phyloP scores from a whole-genome alignment of 2,797 vertebrate genomes.

The Microctenopoma lineatum region DNA sequence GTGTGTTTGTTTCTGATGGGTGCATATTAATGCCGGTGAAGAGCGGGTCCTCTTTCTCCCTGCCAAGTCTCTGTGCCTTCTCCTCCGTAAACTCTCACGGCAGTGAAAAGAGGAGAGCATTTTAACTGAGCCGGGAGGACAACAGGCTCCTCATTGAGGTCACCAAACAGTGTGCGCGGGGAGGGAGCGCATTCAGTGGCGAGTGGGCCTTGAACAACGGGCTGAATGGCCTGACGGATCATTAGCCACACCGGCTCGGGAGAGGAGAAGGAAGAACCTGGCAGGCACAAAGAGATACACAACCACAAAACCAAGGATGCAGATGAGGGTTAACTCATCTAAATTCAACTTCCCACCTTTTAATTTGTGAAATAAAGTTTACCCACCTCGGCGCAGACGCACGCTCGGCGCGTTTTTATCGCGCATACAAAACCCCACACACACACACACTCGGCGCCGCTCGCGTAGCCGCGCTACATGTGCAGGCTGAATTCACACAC shows the following conservation, averaged over 20 bases:
- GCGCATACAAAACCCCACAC: not conserved
- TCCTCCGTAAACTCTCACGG: conserved; percentile 74
- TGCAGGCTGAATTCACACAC: conserved; percentile 16
- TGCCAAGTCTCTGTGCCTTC: conserved; percentile 49
- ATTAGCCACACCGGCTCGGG: conserved; percentile 71
- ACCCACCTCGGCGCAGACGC: conserved; percentile 35
- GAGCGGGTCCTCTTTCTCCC: conserved; percentile 58
- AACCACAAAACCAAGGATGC: conserved; percentile 52
- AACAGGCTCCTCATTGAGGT: conserved; percentile 79
- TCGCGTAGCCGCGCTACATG: conserved; percentile 2
- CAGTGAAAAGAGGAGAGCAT: conserved; percentile 73
- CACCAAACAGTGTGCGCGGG: conserved; percentile 72
- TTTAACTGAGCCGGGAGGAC: conserved; percentile 68
- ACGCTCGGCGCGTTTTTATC: conserved; percentile 4
- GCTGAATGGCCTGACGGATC: conserved; percentile 73
- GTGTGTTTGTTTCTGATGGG: conserved; percentile 66
- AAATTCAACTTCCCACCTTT: conserved; percentile 68
- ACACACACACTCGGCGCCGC: conserved; percentile 4
- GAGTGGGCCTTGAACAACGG: conserved; percentile 73
- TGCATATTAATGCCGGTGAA: conserved; percentile 71
- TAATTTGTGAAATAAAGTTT: conserved; percentile 64
- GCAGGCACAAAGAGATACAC: conserved; percentile 62
- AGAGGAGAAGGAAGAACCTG: conserved; percentile 69
- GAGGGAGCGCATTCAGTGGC: conserved; percentile 72
- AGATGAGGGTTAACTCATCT: conserved; percentile 70